phyloP scores from a whole-genome alignment of 2,113 vertebrate genomes.

The Gymnorhina tibicen region DNA sequence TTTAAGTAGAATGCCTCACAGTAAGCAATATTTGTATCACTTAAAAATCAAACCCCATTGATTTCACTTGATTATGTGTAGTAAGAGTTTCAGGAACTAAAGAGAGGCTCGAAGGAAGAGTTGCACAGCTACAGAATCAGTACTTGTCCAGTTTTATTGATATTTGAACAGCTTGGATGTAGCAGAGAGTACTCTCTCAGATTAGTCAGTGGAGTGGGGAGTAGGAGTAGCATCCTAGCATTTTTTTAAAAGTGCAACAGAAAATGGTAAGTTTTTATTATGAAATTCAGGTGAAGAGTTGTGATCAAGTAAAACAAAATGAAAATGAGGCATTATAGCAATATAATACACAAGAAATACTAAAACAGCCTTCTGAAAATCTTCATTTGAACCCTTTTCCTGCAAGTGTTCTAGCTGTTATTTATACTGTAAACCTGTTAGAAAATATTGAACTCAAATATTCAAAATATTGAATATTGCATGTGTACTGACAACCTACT shows the following conservation, averaged over 20 bases:
- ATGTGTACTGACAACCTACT: not conserved
- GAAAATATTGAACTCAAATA: not conserved
- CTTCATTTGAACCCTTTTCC: not conserved
- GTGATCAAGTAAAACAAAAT: not conserved
- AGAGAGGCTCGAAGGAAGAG: not conserved
- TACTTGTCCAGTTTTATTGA: not conserved
- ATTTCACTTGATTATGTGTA: not conserved
- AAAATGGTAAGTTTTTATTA: not conserved
- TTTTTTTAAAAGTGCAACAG: not conserved
- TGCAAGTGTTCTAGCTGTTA: not conserved
- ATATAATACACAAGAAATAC: not conserved
- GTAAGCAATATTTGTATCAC: not conserved
- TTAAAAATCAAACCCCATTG: constrained; percentile 15
- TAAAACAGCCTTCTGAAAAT: not conserved
- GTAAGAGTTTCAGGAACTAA: not conserved
- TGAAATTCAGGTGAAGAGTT: not conserved
- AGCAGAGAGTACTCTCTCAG: not conserved
- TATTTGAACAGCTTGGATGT: not conserved
- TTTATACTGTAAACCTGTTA: not conserved
- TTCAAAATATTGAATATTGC: too few species aligned
- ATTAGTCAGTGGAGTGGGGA: not conserved
- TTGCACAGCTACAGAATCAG: not conserved
- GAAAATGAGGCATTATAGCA: not conserved
- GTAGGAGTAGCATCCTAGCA: not conserved
- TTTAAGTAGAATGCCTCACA: not conserved